phyloP scores from a whole-genome alignment of 2,888 invertebrate genomes.

The Podabrus alpinus region DNA sequence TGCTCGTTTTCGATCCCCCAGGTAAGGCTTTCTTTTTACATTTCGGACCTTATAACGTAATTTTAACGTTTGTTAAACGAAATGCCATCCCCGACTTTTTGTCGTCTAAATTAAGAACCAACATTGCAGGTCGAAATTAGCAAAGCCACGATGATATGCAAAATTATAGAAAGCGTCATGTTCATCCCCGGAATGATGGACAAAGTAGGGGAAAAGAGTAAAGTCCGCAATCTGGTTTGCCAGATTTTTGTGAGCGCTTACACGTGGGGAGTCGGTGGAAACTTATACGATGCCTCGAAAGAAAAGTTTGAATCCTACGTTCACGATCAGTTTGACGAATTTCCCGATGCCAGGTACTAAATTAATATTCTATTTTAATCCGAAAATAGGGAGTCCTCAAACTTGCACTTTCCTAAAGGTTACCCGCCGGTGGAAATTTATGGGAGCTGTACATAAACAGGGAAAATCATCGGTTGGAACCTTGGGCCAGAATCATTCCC shows the following conservation, averaged over 20 bases:
- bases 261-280: constrained; percentile 87
- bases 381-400: background rate
- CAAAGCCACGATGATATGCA: constrained; percentile 77
- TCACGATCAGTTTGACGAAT: constrained; percentile 71
- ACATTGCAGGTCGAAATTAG: constrained; percentile 74
- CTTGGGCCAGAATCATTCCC: constrained; percentile 81
- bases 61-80: too few relatives aligned
- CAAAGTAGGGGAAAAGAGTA: constrained; percentile 61
- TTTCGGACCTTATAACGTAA: too few relatives aligned
- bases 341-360: constrained; percentile 70
- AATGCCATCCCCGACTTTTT: background rate
- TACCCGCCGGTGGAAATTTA: constrained; percentile 70
- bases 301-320: constrained; percentile 72
- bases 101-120: background rate
- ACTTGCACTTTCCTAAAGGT: constrained; percentile 54
- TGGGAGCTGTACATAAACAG: constrained; percentile 81
- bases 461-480: constrained; percentile 69
- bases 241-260: constrained; percentile 83
- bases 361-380: too few relatives aligned
- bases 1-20: constrained; percentile 77
- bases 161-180: constrained; percentile 72
- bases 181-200: constrained; percentile 61
- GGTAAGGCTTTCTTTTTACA: constrained; percentile 57
- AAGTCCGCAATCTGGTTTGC: constrained; percentile 67
- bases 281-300: constrained; percentile 72